These are phyloP conservation scores for Eupelmus urozonus DNA, from an alignment of 2,888 invertebrate genomes.

Conservation along the genomic window DNA sequence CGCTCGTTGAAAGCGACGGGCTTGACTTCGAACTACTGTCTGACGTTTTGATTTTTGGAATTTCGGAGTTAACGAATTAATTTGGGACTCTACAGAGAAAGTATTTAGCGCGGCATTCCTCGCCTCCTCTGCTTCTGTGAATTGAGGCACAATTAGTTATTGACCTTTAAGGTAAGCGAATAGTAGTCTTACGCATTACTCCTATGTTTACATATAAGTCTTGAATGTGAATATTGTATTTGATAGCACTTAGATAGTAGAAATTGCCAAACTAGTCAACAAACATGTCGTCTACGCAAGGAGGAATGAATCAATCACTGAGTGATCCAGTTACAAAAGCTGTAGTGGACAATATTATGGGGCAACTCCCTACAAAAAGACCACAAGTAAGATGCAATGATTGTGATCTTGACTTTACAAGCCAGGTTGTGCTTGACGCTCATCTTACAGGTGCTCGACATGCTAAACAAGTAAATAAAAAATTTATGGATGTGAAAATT, in stretches of 20 bases:
- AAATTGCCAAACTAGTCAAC: conserved; percentile 8
- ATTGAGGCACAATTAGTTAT: conserved; percentile 24
- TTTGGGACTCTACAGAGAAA: too few relatives aligned
- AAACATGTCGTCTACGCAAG: conserved; percentile 42
- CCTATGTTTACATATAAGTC: not conserved
- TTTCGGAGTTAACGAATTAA: too few relatives aligned
- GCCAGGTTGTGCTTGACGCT: conserved; percentile 77
- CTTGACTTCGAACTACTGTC: too few relatives aligned
- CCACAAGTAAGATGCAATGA: conserved; percentile 76
- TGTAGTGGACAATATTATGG: conserved; percentile 78
- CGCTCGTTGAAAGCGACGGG: too few relatives aligned
- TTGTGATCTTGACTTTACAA: conserved; percentile 78
- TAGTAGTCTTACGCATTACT: not conserved
- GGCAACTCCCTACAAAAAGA: conserved; percentile 77
- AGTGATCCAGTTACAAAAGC: conserved; percentile 78
- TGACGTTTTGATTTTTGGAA: too few relatives aligned
- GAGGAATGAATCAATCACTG: conserved; percentile 58
- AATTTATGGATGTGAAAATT: not conserved
- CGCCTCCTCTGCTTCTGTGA: conserved; percentile 28
- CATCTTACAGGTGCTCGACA: conserved; percentile 77
- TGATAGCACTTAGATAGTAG: conserved; percentile 1
- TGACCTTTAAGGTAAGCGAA: conserved; percentile 23
- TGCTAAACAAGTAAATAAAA: conserved; percentile 73
- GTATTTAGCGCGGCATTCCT: not conserved
- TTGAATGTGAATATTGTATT: not conserved